Base-by-base conservation (phyloP, 2,113 vertebrate genomes). In the Hemiprocne comata region DNA sequence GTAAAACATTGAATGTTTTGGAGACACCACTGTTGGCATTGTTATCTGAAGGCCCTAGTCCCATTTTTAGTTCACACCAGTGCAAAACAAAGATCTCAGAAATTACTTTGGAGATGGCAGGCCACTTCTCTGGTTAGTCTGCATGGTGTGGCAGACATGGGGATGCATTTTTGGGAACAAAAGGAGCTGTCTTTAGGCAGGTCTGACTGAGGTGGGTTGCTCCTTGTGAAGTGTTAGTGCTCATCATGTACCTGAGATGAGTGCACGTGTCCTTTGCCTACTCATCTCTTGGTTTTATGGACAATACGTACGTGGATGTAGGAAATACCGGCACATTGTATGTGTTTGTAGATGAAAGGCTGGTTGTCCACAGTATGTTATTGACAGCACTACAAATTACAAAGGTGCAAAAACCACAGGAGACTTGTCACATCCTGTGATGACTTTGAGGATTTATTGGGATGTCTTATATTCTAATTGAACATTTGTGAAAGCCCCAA, bases 111-210 rank as follows among this genome's bases (percentile, higher is more conserved):
- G 51, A 71, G 74, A 4, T 46, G 34, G 10, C 16, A 24, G 48
- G 20, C 64, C 72, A 28, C 36, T 76, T 11, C 67, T 79, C 26
- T 0, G 0, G 1, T n/a, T 61, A 36, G 29, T 53, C 58, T 0
- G 0, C 6, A 0, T 51, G 9, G 18, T 48, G 1, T 13, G 20
- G 29, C 46, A 75, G 24, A 44, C 31, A 13, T 0, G 1, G 31
- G 50, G 26, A 24, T 73, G 71, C 36, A 26, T 72, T 82, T 62
- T 20, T 2, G 66, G 60, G 31, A 42, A 12, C 15, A 19, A 51
- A 40, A 53, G 36, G 33, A 58, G 25, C 55, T 34, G 29, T 34
- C 50, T 33, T 74, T 4, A 57, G 29, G 50, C 17, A 17, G 0
- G 2, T 31, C 42, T 42, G n/a, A 40, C 15, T 57, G 29, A 78